Conservation (phyloP, 30 jellyfish, hydroid and myxozoan species). For the Rhopilema esculentum region DNA sequence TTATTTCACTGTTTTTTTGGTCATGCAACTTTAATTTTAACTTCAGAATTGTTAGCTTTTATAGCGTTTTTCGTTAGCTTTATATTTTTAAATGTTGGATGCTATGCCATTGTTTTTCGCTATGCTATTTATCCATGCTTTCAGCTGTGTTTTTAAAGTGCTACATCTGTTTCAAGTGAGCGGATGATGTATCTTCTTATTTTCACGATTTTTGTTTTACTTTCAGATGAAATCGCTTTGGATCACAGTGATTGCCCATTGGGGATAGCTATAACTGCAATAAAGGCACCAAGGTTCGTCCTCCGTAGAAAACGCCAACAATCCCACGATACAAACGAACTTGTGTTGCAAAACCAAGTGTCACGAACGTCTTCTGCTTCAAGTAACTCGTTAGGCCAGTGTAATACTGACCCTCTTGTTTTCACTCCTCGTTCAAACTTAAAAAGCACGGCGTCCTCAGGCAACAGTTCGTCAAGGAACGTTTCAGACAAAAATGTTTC, state of each 20-base stretch:
- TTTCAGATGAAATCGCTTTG: conserved; percentile 80
- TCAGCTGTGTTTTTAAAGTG: no score
- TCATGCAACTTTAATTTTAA: no score
- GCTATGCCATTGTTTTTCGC: no score
- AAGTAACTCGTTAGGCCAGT: neutral
- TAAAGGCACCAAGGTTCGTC: conserved; percentile 90
- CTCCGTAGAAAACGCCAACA: conserved; percentile 18
- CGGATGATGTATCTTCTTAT: no score
- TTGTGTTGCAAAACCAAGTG: neutral
- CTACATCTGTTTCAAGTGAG: no score
- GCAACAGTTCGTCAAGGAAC: neutral
- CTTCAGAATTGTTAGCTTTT: no score
- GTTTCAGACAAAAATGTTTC: conserved; percentile 10
- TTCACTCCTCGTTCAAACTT: conserved; percentile 4
- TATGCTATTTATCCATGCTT: no score
- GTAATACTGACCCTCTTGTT: neutral
- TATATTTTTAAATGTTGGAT: no score
- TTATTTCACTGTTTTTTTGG: no score
- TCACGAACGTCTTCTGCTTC: conserved; percentile 2
- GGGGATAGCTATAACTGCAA: conserved; percentile 89
- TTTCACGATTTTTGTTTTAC: no score
- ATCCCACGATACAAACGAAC: neutral
- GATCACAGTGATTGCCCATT: conserved; percentile 86
- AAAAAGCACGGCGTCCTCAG: neutral
- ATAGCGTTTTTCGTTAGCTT: no score